Evolutionary conservation across 2,797 vertebrate genomes (phyloP).

Genomic region (Babyrousa celebensis): DNA sequence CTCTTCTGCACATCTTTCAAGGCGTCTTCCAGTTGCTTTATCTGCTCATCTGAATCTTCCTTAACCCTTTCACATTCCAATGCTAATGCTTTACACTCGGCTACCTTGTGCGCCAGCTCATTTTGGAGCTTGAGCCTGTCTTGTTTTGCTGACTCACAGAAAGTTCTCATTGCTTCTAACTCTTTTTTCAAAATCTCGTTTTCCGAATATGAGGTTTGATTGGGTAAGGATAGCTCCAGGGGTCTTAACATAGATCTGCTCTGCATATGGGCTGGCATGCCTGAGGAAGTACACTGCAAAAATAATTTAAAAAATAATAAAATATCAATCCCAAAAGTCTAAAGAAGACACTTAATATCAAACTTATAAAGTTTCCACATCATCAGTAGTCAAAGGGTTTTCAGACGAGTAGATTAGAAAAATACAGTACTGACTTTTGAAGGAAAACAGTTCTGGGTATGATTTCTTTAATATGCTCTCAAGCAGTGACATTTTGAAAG

Average conservation of each 20-base stretch:
- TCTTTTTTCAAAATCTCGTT: slow-evolving; percentile 92
- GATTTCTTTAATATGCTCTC: background rate
- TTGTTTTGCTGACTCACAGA: slow-evolving; percentile 90
- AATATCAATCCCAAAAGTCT: background rate
- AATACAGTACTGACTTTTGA: slow-evolving; percentile 1
- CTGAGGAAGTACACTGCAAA: background rate
- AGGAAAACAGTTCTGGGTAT: slow-evolving; percentile 33
- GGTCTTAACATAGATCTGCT: slow-evolving; percentile 94
- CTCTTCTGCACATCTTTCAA: slow-evolving; percentile 98
- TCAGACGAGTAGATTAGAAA: background rate
- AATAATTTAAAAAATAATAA: background rate
- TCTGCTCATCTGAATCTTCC: slow-evolving; percentile 95
- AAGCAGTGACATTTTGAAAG: slow-evolving; percentile 16
- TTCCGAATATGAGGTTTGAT: slow-evolving; percentile 91
- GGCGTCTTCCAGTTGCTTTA: slow-evolving; percentile 97
- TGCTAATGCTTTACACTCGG: slow-evolving; percentile 94
- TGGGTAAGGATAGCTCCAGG: slow-evolving; percentile 91
- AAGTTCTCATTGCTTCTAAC: slow-evolving; percentile 91
- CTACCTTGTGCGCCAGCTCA: slow-evolving; percentile 93
- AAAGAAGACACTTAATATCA: background rate
- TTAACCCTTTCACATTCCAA: slow-evolving; percentile 93
- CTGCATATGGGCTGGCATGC: slow-evolving; percentile 80
- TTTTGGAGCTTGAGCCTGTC: slow-evolving; percentile 92
- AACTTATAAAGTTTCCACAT: background rate
- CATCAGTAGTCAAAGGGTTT: background rate